These are phyloP conservation scores for Cryptoprocta ferox DNA, from an alignment of 2,797 vertebrate species.

Conservation along the genomic window DNA sequence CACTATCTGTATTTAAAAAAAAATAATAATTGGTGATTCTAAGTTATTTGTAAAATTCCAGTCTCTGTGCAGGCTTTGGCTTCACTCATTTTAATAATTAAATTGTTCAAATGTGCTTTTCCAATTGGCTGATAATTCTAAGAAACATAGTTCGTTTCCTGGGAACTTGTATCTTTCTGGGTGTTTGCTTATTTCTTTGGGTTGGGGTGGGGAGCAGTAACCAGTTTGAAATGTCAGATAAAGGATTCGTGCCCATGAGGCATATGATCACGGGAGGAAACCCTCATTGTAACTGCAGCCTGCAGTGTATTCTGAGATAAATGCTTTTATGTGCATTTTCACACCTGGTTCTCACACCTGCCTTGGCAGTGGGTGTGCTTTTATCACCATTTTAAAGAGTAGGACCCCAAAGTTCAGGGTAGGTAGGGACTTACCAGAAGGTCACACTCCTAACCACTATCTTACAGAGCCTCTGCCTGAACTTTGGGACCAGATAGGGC, in stretches of 20 bases:
- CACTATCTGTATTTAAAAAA: neutral
- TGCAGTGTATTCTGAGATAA: neutral
- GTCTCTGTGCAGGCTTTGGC: neutral
- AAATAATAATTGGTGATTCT: neutral
- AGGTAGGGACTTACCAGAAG: neutral
- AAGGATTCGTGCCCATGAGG: neutral
- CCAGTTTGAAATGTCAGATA: neutral
- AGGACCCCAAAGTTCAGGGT: neutral
- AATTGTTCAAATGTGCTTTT: neutral
- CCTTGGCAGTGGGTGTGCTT: neutral
- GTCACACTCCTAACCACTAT: neutral
- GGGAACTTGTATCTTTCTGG: neutral
- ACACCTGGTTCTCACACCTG: neutral
- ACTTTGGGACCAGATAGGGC: neutral
- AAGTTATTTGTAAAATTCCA: conserved; percentile 35
- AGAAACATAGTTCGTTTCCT: neutral
- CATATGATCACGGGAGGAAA: neutral
- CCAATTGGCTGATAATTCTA: neutral
- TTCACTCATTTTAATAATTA: conserved; percentile 22
- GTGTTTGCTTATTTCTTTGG: neutral
- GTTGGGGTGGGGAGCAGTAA: neutral
- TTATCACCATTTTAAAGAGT: neutral
- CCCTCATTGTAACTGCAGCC: neutral
- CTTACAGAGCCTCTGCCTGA: neutral
- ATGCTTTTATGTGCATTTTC: neutral